phyloP scores from a whole-genome alignment of 2,797 vertebrate species.

The Clarias platycephalus region DNA sequence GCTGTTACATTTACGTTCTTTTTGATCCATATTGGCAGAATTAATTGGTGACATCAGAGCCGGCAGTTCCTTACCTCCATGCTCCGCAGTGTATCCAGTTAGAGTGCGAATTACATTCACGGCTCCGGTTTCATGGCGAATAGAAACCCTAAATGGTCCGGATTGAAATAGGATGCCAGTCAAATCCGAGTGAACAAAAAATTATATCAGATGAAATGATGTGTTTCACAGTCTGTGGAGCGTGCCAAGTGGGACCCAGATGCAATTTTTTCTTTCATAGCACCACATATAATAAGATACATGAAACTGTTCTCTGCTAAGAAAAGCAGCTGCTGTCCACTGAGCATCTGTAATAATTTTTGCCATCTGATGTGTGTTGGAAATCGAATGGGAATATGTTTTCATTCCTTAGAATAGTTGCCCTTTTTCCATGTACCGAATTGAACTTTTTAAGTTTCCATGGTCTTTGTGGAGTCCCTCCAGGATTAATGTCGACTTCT shows the following conservation, averaged over 20 bases:
- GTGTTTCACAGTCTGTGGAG: constrained; percentile 60
- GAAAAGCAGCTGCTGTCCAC: constrained; percentile 65
- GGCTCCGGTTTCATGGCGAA: constrained; percentile 64
- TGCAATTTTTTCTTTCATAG: constrained; percentile 74
- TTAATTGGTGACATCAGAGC: constrained; percentile 58
- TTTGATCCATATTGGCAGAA: constrained; percentile 61
- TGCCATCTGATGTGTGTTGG: constrained; percentile 72
- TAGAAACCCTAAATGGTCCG: constrained; percentile 64
- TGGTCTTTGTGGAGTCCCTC: constrained; percentile 47
- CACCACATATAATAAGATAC: constrained; percentile 71
- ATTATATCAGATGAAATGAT: constrained; percentile 66
- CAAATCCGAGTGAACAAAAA: constrained; percentile 55
- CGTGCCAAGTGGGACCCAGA: constrained; percentile 70
- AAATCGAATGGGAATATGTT: constrained; percentile 67
- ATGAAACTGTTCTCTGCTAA: constrained; percentile 58
- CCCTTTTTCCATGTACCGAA: constrained; percentile 58
- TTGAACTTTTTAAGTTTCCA: constrained; percentile 65
- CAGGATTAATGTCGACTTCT: constrained; percentile 61
- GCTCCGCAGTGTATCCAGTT: constrained; percentile 53
- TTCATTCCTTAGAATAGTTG: constrained; percentile 55
- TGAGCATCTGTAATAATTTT: constrained; percentile 68
- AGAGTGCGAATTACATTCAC: constrained; percentile 63
- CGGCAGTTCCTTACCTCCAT: constrained; percentile 48
- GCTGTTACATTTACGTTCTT: constrained; percentile 48
- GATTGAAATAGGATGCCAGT: constrained; percentile 60